phyloP scores from a whole-genome alignment of 2,888 invertebrate species.

The Mythimna pallens region DNA sequence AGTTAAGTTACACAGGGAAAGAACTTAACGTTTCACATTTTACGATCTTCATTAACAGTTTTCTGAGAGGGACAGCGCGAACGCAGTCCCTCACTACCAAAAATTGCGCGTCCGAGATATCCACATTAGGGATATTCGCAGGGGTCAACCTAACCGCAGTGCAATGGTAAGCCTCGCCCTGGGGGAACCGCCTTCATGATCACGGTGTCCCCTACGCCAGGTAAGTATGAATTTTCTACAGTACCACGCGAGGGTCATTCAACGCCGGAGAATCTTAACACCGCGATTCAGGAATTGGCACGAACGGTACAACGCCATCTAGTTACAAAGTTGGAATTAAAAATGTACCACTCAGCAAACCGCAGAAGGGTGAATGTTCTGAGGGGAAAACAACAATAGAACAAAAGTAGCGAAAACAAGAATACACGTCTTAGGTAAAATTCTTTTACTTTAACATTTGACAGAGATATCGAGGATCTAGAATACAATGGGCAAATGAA shows the following conservation, averaged over 20 bases:
- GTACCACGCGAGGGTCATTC: neutral
- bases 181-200: slow-evolving; percentile 4
- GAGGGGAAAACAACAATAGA: neutral
- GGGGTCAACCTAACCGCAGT: neutral
- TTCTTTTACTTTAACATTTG: neutral
- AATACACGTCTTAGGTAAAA: neutral
- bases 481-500: no score
- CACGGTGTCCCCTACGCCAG: slow-evolving; percentile 3
- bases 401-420: neutral
- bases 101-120: slow-evolving; percentile 5
- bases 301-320: slow-evolving; percentile 4
- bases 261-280: slow-evolving; percentile 12
- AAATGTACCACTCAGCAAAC: neutral
- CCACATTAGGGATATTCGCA: slow-evolving; percentile 3
- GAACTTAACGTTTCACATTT: neutral
- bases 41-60: neutral
- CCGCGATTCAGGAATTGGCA: slow-evolving; percentile 9
- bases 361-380: neutral
- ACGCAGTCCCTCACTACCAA: neutral
- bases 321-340: neutral
- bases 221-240: neutral
- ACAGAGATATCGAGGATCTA: no score
- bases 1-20: neutral
- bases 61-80: neutral
- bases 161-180: slow-evolving; percentile 2